These are phyloP conservation scores for Morone saxatilis DNA, from an alignment of 2,113 vertebrate species.

Conservation along the genomic window DNA sequence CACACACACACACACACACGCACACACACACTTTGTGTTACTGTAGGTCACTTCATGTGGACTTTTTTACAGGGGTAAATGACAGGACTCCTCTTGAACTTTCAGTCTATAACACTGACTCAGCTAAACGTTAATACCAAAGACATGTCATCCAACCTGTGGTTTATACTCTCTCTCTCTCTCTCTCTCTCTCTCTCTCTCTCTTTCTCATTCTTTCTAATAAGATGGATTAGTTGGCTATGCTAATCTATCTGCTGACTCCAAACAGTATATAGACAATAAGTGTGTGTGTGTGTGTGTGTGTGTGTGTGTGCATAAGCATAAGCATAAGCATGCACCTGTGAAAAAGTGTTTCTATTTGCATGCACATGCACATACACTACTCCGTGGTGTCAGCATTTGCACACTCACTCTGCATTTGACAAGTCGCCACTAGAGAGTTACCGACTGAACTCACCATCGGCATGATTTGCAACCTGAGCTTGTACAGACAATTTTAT, in stretches of 20 bases:
- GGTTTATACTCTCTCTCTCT: conserved; percentile 30
- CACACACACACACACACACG: conserved; percentile 6
- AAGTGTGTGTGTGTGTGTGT: conserved; percentile 31
- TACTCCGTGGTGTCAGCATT: conserved; percentile 42
- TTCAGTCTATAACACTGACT: conserved; percentile 68
- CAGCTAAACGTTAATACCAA: conserved; percentile 68
- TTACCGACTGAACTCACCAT: conserved; percentile 46
- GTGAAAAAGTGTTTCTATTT: conserved; percentile 35
- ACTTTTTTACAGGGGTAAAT: conserved; percentile 52
- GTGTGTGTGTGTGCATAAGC: conserved; percentile 1
- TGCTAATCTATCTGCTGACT: conserved; percentile 73
- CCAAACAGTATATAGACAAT: conserved; percentile 54
- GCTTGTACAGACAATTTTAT: conserved; percentile 22
- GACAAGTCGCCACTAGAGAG: conserved; percentile 33
- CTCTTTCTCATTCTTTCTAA: conserved; percentile 41
- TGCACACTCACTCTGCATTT: conserved; percentile 50
- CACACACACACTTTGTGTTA: conserved; percentile 38
- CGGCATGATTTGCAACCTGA: conserved; percentile 26
- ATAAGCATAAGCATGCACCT: conserved; percentile 1
- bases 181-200: conserved; percentile 27
- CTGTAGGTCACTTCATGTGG: conserved; percentile 23
- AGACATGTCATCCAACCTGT: conserved; percentile 58
- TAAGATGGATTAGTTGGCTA: conserved; percentile 71
- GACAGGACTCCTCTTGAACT: conserved; percentile 49
- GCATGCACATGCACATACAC: conserved; percentile 20